Conservation (phyloP, 2,113 vertebrate species). For the Oreochromis niloticus region DNA sequence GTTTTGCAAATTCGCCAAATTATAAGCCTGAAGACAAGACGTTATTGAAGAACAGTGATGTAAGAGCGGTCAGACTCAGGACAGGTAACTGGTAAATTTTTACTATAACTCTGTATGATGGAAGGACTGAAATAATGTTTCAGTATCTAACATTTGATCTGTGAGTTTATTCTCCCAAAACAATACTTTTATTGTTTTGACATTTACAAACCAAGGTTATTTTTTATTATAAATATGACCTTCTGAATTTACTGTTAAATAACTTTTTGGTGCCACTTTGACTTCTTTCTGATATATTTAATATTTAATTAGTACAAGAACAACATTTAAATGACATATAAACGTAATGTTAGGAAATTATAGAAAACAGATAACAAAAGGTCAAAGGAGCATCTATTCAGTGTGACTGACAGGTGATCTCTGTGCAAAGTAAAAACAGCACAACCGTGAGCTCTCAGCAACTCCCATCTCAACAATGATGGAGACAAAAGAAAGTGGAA, state of each 20-base stretch:
- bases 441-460: background rate
- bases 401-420: background rate
- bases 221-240: background rate
- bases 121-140: background rate
- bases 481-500: background rate
- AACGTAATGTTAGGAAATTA: background rate
- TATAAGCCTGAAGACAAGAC: background rate
- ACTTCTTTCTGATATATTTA: background rate
- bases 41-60: background rate
- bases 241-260: background rate
- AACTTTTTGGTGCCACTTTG: background rate
- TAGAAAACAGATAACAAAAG: background rate
- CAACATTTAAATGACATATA: background rate
- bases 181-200: background rate
- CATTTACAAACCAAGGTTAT: background rate
- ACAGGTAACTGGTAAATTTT: fast-evolving
- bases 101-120: background rate
- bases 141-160: background rate
- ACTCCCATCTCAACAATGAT: background rate
- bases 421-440: background rate
- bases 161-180: background rate
- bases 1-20: background rate
- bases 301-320: background rate
- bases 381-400: background rate
- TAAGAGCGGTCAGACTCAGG: background rate